These are phyloP conservation scores for Halocaridina rubra DNA, from an alignment of 2,888 invertebrate species.

Conservation along the genomic window DNA sequence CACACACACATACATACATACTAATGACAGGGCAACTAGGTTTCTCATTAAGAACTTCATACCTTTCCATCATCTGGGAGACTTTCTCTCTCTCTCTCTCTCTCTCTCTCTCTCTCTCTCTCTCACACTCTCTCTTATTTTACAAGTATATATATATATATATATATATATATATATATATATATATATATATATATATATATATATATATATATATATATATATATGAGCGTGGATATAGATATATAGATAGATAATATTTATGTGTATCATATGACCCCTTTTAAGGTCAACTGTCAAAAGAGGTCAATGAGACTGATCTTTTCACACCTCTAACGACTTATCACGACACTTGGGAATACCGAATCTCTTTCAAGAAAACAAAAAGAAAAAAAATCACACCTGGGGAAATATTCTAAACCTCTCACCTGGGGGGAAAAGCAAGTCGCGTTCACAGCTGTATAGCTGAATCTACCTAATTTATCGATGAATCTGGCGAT, in stretches of 20 bases:
- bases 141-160: neutral
- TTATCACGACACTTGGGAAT: too few species aligned
- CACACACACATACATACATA: too few species aligned
- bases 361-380: too few species aligned
- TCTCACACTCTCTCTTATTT: neutral
- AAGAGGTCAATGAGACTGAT: too few species aligned
- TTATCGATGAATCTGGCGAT: too few species aligned
- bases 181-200: neutral
- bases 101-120: neutral
- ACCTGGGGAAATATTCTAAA: neutral
- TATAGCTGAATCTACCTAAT: too few species aligned
- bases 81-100: neutral
- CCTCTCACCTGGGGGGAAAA: neutral
- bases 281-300: too few species aligned
- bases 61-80: too few species aligned
- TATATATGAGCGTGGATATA: neutral
- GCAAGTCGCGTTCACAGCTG: too few species aligned
- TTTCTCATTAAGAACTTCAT: too few species aligned
- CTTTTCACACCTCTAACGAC: too few species aligned
- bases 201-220: neutral
- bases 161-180: slow-evolving; percentile 14
- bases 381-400: neutral
- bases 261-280: neutral
- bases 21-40: too few species aligned
- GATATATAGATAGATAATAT: slow-evolving; percentile 21